phyloP scores from a whole-genome alignment of 2,888 invertebrate genomes.

The Temnothorax unifasciatus region DNA sequence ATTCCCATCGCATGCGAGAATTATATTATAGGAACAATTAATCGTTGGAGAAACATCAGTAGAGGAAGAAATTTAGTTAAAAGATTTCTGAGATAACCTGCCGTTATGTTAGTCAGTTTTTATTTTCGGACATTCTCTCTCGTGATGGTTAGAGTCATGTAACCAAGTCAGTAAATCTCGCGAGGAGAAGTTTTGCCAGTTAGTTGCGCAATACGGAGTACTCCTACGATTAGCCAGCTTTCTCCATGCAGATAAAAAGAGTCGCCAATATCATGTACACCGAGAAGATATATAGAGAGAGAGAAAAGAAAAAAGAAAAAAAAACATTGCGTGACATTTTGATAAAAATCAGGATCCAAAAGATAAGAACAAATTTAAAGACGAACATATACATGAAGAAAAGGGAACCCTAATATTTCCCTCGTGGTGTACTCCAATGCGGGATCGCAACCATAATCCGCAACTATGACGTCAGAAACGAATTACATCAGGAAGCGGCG shows the following conservation, averaged over 20 bases:
- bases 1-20: neutral
- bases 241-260: slow-evolving; percentile 56
- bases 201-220: neutral
- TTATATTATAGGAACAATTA: slow-evolving; percentile 1
- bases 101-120: neutral
- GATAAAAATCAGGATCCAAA: neutral
- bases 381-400: neutral
- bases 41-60: neutral
- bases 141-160: neutral
- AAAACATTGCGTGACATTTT: neutral
- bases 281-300: neutral
- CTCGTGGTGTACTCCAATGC: neutral
- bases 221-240: slow-evolving; percentile 48
- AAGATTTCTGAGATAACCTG: neutral
- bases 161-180: neutral
- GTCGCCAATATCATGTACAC: neutral
- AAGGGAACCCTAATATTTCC: neutral
- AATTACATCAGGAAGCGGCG: slow-evolving; percentile 1
- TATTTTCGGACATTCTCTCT: neutral
- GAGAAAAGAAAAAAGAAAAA: neutral
- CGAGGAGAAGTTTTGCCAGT: neutral
- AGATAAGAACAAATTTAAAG: neutral
- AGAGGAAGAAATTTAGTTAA: neutral
- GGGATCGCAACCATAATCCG: neutral
- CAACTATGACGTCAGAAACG: neutral